These are phyloP conservation scores for Onychorhynchus coronatus DNA, from an alignment of 2,113 vertebrate species.

Conservation along the genomic window DNA sequence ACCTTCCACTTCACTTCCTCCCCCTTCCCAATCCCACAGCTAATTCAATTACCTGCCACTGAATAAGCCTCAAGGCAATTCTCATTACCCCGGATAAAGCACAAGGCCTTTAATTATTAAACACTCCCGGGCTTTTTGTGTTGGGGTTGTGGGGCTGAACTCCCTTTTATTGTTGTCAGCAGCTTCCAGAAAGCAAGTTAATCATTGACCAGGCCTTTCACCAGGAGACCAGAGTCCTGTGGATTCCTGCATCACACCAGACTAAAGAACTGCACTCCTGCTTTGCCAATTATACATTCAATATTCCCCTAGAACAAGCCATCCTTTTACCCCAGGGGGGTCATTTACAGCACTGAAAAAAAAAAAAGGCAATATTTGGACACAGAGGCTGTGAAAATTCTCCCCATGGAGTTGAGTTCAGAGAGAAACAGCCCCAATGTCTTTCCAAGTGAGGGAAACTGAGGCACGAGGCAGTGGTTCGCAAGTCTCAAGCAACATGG, in stretches of 20 bases:
- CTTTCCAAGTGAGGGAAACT: background rate
- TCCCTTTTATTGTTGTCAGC: conserved; percentile 33
- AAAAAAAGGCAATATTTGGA: accelerated
- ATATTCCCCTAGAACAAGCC: background rate
- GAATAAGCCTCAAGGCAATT: background rate
- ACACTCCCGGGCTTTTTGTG: conserved; percentile 1
- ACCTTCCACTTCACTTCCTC: background rate
- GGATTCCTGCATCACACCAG: conserved; percentile 19
- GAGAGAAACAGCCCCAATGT: too few species aligned
- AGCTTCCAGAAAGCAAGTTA: conserved; percentile 54
- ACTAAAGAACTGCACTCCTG: background rate
- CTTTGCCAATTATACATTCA: background rate
- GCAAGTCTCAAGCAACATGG: accelerated
- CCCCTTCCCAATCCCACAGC: background rate
- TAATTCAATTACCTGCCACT: conserved; percentile 58
- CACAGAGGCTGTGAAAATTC: accelerated
- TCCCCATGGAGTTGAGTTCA: background rate
- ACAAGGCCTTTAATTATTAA: conserved; percentile 68
- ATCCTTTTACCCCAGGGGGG: background rate
- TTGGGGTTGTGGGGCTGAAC: background rate
- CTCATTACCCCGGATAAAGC: conserved; percentile 53
- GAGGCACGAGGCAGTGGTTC: background rate
- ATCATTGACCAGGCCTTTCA: conserved; percentile 60
- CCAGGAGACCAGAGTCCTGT: conserved; percentile 16
- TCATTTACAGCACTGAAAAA: background rate